phyloP scores from a whole-genome alignment of 2,888 invertebrate genomes.

The Exocentrus adspersus region DNA sequence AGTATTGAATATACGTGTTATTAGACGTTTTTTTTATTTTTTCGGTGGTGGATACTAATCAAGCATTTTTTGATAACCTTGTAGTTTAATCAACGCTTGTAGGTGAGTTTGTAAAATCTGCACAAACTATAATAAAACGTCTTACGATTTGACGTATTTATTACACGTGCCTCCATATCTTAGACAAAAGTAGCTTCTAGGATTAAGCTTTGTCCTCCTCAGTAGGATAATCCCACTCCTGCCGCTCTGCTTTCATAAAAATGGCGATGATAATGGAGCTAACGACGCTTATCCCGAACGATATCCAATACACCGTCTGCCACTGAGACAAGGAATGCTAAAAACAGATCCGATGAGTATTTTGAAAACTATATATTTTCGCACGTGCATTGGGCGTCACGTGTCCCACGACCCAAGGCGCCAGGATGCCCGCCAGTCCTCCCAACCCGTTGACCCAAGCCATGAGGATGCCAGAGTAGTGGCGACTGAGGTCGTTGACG shows the following conservation, averaged over 20 bases:
- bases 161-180: too few species aligned
- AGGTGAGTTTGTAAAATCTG: too few species aligned
- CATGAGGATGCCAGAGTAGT: slow-evolving; percentile 25
- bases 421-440: slow-evolving; percentile 7
- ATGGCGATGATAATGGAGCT: not conserved
- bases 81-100: too few species aligned
- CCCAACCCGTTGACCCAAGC: slow-evolving; percentile 21
- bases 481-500: slow-evolving; percentile 17
- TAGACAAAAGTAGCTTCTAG: too few species aligned
- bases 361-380: too few species aligned
- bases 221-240: slow-evolving; percentile 15
- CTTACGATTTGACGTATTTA: too few species aligned
- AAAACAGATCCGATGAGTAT: too few species aligned
- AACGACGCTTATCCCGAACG: not conserved
- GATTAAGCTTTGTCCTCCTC: not conserved
- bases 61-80: too few species aligned
- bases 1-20: not conserved
- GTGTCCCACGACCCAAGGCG: slow-evolving; percentile 6
- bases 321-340: slow-evolving; percentile 1
- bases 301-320: slow-evolving; percentile 17
- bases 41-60: not conserved
- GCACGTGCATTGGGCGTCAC: not conserved
- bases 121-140: too few species aligned
- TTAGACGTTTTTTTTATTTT: not conserved
- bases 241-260: slow-evolving; percentile 17